Conservation (phyloP, 2,888 invertebrate genomes). For the Pyrgus malvae region DNA sequence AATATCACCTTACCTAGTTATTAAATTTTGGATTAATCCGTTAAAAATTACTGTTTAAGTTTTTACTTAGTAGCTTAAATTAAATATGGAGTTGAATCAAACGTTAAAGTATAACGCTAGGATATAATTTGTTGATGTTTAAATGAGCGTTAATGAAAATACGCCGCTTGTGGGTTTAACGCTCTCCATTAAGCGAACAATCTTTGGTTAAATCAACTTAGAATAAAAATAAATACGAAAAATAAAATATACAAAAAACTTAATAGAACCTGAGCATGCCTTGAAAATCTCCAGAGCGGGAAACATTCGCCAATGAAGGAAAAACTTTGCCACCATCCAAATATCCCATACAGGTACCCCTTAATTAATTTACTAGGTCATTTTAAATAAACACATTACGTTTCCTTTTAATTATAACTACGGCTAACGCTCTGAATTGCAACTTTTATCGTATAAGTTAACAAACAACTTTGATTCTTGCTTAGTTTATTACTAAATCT, state of each 20-base stretch:
- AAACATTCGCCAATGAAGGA: conserved; percentile 33
- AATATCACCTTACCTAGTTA: conserved; percentile 80
- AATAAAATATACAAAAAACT: conserved; percentile 44
- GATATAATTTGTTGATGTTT: conserved; percentile 37
- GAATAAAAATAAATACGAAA: conserved; percentile 47
- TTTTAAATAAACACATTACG: conserved; percentile 66
- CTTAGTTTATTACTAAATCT: conserved; percentile 57
- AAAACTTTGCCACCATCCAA: conserved; percentile 55
- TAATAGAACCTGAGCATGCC: conserved; percentile 39
- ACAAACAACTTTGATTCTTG: conserved; percentile 76
- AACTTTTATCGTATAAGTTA: conserved; percentile 76
- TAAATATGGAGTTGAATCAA: conserved; percentile 45
- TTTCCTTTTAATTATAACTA: conserved; percentile 60
- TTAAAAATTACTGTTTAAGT: conserved; percentile 70
- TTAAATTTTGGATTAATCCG: conserved; percentile 74
- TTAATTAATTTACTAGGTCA: conserved; percentile 53
- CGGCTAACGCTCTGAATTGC: conserved; percentile 80
- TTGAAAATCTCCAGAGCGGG: conserved; percentile 40
- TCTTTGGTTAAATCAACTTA: conserved; percentile 53
- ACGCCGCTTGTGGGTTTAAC: conserved; percentile 14
- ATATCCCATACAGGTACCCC: conserved; percentile 36
- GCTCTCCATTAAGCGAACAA: conserved; percentile 29
- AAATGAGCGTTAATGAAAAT: conserved; percentile 39
- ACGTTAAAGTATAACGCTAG: conserved; percentile 26
- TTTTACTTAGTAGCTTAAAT: conserved; percentile 53